phyloP scores from a whole-genome alignment of 2,113 vertebrate species.

The Notothenia coriiceps region DNA sequence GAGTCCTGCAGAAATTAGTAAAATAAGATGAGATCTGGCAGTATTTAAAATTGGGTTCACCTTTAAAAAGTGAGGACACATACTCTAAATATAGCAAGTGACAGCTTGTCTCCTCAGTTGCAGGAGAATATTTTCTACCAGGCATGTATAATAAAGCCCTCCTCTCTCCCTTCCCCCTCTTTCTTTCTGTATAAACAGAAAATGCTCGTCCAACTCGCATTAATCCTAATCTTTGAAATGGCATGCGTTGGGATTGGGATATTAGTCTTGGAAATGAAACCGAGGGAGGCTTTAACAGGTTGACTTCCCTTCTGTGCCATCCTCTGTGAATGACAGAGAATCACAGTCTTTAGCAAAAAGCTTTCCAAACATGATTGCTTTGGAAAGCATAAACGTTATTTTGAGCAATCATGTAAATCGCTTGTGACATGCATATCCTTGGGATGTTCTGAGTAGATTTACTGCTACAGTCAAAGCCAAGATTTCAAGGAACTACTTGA shows the following conservation, averaged over 20 bases:
- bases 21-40: not conserved
- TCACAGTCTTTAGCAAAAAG: constrained; percentile 9
- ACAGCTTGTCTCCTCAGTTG: constrained; percentile 24
- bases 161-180: constrained; percentile 29
- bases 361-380: constrained; percentile 44
- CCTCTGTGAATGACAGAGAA: constrained; percentile 16
- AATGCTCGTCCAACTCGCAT: constrained; percentile 60
- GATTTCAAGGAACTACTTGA: constrained; percentile 40
- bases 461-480: not conserved
- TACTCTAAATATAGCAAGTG: not conserved
- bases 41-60: not conserved
- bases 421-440: constrained; percentile 11
- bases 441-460: constrained; percentile 17
- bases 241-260: constrained; percentile 63
- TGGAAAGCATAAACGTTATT: constrained; percentile 4
- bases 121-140: constrained; percentile 25
- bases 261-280: constrained; percentile 68
- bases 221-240: constrained; percentile 79
- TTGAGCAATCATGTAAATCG: constrained; percentile 18
- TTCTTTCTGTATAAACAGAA: constrained; percentile 64
- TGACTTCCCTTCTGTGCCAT: constrained; percentile 37
- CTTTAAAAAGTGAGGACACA: not conserved
- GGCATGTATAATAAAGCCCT: constrained; percentile 26
- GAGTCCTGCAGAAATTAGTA: constrained; percentile 79
- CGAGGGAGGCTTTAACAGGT: constrained; percentile 49